These are phyloP conservation scores for Cheirogaleus major DNA, from an alignment of 2,797 vertebrate genomes.

Conservation along the genomic window DNA sequence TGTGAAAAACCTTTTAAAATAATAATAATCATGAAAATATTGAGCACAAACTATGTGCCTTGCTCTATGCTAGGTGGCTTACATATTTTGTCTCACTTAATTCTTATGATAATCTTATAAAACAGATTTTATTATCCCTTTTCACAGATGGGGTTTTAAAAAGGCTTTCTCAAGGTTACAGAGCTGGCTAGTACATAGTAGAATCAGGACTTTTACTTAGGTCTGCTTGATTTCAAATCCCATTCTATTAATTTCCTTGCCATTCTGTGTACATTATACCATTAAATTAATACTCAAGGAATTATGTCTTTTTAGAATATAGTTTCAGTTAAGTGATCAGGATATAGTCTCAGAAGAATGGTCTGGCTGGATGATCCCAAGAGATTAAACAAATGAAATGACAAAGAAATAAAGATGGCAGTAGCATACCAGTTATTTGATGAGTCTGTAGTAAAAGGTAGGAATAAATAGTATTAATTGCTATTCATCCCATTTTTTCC, in stretches of 20 bases:
- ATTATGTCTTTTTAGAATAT: neutral
- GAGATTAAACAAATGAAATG: neutral
- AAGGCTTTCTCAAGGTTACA: neutral
- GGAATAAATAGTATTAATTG: neutral
- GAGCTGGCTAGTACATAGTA: neutral
- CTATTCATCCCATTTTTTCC: neutral
- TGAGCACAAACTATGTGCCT: neutral
- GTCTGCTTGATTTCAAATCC: neutral
- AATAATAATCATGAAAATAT: neutral
- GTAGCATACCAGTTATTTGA: neutral
- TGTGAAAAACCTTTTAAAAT: neutral
- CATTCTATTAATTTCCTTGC: neutral
- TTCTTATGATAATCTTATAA: conserved; percentile 1
- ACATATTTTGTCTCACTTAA: conserved; percentile 38
- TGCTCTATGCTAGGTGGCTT: conserved; percentile 11
- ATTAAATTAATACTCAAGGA: neutral
- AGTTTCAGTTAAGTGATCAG: conserved; percentile 21
- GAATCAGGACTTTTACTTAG: neutral
- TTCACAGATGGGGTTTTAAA: conserved; percentile 28
- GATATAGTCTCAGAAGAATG: neutral
- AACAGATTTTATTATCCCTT: conserved; percentile 21
- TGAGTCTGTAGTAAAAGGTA: neutral
- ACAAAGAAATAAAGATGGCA: neutral
- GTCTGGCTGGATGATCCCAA: neutral
- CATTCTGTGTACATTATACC: neutral